Evolutionary conservation across 1,140 invertebrate genomes (phyloP).

Genomic region (Pectinophora gossypiella): DNA sequence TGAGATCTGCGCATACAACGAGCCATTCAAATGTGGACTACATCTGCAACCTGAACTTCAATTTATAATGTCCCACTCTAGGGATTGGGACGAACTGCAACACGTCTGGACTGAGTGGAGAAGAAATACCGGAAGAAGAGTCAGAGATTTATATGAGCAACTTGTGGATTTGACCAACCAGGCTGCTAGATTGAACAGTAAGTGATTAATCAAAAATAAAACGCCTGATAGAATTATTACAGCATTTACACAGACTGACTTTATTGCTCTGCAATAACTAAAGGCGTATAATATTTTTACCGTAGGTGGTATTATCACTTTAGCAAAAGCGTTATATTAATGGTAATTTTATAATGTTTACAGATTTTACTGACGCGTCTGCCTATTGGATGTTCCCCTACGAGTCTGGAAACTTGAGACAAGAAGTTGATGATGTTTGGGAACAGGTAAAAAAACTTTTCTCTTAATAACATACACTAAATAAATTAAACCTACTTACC

Average conservation of each 20-base stretch:
- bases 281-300: too few relatives aligned
- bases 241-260: too few relatives aligned
- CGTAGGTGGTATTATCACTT: too few relatives aligned
- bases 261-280: too few relatives aligned
- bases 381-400: constrained; percentile 91
- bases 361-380: constrained; percentile 88
- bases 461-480: too few relatives aligned
- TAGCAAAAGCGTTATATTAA: too few relatives aligned
- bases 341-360: constrained; percentile 25
- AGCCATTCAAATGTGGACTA: constrained; percentile 87
- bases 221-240: too few relatives aligned
- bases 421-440: constrained; percentile 89
- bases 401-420: constrained; percentile 82
- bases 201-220: constrained; percentile 63
- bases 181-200: constrained; percentile 91
- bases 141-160: constrained; percentile 88
- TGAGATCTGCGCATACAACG: constrained; percentile 88
- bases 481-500: too few relatives aligned
- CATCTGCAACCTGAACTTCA: constrained; percentile 87
- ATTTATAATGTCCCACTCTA: constrained; percentile 81
- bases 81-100: constrained; percentile 90
- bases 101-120: constrained; percentile 93
- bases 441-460: constrained; percentile 84
- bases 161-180: constrained; percentile 90
- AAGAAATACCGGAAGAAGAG: constrained; percentile 84